Percentiles rank a stretch among this genome's conserved stretches.
These are phyloP conservation scores for Hipposideros armiger DNA, from an alignment of 2,113 vertebrate species.

Conservation along the genomic window DNA sequence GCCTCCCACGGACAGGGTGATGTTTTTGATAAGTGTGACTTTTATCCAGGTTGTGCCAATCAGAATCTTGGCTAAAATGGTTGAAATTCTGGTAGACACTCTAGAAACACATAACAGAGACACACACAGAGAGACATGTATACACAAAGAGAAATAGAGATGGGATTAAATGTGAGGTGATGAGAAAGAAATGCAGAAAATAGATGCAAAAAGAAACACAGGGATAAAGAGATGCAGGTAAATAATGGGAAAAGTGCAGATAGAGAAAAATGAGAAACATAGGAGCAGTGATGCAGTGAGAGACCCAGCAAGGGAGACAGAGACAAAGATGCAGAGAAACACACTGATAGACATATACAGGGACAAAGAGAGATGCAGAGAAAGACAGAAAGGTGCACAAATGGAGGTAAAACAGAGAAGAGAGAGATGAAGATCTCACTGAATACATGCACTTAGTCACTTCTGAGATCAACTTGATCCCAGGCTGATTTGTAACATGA, in stretches of 20 bases:
- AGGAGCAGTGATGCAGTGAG: background rate
- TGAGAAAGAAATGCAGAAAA: background rate
- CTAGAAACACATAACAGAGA: background rate
- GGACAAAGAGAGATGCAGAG: background rate
- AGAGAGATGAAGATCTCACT: background rate
- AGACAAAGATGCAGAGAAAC: background rate
- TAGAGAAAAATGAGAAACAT: fast-evolving
- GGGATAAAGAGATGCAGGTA: background rate
- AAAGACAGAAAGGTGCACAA: background rate
- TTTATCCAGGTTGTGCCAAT: background rate
- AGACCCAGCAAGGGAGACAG: fast-evolving
- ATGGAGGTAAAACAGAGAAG: background rate
- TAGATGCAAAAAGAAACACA: background rate
- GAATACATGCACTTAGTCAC: too few species aligned
- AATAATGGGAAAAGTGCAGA: background rate
- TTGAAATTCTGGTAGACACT: background rate
- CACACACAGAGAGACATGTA: too few species aligned
- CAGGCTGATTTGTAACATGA: background rate
- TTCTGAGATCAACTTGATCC: background rate
- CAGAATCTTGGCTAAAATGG: background rate
- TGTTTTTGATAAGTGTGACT: background rate
- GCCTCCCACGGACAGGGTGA: fast-evolving
- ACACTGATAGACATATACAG: fast-evolving
- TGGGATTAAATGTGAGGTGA: background rate
- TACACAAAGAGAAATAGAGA: too few species aligned